Evolutionary conservation across 2,888 invertebrate species (phyloP).

Genomic region (Cataglyphis altisquamis): DNA sequence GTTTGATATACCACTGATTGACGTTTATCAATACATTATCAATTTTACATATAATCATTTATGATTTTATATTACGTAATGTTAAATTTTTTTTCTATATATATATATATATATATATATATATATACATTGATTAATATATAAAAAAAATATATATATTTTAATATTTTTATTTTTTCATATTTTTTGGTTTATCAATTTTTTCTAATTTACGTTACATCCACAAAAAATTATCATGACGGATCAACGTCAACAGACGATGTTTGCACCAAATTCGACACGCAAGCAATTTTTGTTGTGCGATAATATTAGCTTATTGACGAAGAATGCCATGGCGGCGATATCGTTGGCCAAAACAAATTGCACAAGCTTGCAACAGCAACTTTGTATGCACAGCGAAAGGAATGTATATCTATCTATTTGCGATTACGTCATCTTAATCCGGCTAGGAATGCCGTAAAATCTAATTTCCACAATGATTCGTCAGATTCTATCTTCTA

Average conservation of each 20-base stretch:
- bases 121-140: neutral
- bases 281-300: neutral
- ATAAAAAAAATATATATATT: neutral
- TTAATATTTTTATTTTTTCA: neutral
- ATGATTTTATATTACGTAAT: neutral
- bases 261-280: conserved; percentile 13
- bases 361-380: conserved; percentile 5
- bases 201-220: neutral
- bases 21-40: neutral
- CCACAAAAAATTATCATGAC: conserved; percentile 1
- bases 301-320: conserved; percentile 24
- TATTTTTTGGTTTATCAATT: conserved; percentile 5
- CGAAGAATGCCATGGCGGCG: neutral
- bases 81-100: neutral
- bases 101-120: too few relatives aligned
- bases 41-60: conserved; percentile 6
- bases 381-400: conserved; percentile 9
- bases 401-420: neutral
- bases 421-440: conserved; percentile 12
- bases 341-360: conserved; percentile 25
- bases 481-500: conserved; percentile 3
- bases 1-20: neutral
- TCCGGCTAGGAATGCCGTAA: neutral
- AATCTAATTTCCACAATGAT: conserved; percentile 29
- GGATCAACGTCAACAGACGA: conserved; percentile 1